These are phyloP conservation scores for Bombus difficillimus DNA, from an alignment of 1,140 invertebrate species.

Conservation along the genomic window DNA sequence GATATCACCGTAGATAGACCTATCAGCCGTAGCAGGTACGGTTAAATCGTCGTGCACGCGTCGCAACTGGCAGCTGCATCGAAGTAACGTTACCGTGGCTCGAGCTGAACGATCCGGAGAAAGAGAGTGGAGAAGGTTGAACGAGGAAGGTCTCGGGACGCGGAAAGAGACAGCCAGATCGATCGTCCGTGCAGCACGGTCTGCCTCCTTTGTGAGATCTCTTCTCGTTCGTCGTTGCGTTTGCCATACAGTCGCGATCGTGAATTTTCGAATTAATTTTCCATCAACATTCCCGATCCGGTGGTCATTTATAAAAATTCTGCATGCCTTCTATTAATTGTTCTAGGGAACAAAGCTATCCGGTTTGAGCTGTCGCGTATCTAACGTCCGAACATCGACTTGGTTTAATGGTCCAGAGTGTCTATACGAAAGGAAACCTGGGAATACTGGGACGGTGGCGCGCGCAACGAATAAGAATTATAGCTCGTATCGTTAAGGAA, in stretches of 20 bases:
- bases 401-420: neutral
- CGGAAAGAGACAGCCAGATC: conserved; percentile 15
- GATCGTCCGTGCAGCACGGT: conserved; percentile 25
- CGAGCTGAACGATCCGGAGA: conserved; percentile 11
- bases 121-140: neutral
- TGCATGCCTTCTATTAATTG: no score
- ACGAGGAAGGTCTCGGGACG: conserved; percentile 8
- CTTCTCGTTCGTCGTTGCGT: neutral
- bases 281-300: no score
- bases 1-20: conserved; percentile 56
- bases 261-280: neutral
- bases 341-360: no score
- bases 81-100: conserved; percentile 29
- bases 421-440: neutral
- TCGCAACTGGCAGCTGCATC: conserved; percentile 50
- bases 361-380: no score
- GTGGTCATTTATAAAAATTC: no score
- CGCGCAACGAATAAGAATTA: conserved; percentile 22
- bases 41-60: conserved; percentile 51
- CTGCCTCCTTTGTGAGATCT: conserved; percentile 39
- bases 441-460: neutral
- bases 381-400: neutral
- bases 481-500: conserved; percentile 15
- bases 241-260: neutral
- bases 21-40: conserved; percentile 49